Evolutionary conservation across 1,140 invertebrate species (phyloP).

Genomic region (Drosophila subpulchrella): DNA sequence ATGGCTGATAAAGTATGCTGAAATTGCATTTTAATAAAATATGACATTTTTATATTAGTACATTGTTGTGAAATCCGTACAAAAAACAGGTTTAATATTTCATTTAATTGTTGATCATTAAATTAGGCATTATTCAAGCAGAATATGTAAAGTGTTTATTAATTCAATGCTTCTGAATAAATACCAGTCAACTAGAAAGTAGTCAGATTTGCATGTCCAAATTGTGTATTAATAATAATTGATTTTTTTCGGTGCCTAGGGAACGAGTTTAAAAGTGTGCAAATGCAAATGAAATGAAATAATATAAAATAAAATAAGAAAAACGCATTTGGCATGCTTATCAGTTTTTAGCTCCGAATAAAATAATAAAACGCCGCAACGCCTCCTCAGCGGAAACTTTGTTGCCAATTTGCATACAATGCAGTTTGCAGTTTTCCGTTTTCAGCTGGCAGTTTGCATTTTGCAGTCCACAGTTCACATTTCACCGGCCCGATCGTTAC

Average conservation of each 20-base stretch:
- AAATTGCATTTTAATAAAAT: no score
- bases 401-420: conserved; percentile 74
- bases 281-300: conserved; percentile 7
- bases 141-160: neutral
- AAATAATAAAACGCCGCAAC: neutral
- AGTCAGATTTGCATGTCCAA: neutral
- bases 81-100: neutral
- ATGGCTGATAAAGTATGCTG: no score
- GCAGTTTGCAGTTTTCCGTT: conserved; percentile 30
- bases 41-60: neutral
- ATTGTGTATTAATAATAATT: neutral
- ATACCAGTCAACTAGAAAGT: neutral
- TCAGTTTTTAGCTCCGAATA: conserved; percentile 46
- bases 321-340: conserved; percentile 53
- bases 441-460: conserved; percentile 33
- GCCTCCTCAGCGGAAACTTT: conserved; percentile 50
- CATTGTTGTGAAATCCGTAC: neutral
- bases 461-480: conserved; percentile 24
- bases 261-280: conserved; percentile 2
- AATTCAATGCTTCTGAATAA: neutral
- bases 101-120: neutral
- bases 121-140: neutral
- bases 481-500: conserved; percentile 7
- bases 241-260: neutral
- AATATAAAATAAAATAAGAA: conserved; percentile 19